phyloP scores from a whole-genome alignment of 2,797 vertebrate species.

The Syncerus caffer region DNA sequence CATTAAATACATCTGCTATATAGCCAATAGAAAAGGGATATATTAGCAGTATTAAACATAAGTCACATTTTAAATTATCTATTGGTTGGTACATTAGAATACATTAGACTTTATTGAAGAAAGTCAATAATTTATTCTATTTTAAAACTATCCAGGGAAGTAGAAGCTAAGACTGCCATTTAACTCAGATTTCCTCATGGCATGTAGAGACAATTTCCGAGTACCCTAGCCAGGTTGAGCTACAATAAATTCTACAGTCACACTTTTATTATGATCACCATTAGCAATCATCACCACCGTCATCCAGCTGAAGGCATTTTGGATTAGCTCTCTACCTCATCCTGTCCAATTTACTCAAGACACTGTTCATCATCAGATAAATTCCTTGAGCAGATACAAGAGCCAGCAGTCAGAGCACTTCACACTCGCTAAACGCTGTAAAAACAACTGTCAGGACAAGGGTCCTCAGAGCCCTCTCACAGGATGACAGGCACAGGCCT shows the following conservation, averaged over 20 bases:
- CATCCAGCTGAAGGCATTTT: background rate
- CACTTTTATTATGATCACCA: background rate
- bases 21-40: background rate
- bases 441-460: background rate
- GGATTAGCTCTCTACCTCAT: background rate
- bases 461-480: background rate
- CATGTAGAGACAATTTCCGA: background rate
- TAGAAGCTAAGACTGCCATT: background rate
- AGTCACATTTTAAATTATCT: constrained; percentile 2
- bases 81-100: background rate
- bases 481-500: background rate
- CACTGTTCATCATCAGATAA: background rate
- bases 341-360: background rate
- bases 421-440: background rate
- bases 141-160: background rate
- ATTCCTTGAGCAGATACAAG: background rate
- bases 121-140: background rate
- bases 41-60: background rate
- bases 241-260: background rate
- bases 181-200: background rate
- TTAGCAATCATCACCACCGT: background rate
- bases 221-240: background rate
- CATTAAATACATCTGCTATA: background rate
- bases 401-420: background rate
- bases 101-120: background rate